These are phyloP conservation scores for Eupithecia pulchellata DNA, from an alignment of 2,888 invertebrate genomes.

Conservation along the genomic window DNA sequence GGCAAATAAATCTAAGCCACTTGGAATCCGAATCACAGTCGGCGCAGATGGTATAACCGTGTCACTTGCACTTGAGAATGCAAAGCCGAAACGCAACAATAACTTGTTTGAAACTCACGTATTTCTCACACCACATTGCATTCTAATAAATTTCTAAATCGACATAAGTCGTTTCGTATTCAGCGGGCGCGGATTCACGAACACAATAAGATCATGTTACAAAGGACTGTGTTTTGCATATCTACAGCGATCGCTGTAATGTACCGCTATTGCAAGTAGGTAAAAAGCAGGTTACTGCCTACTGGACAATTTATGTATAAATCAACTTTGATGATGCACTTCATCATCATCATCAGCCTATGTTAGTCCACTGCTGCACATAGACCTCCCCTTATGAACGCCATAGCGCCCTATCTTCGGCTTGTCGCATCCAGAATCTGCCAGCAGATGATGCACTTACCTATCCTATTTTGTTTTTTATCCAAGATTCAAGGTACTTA, in stretches of 20 bases:
- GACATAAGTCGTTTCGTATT: conserved; percentile 80
- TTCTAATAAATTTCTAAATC: conserved; percentile 84
- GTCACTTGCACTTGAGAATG: conserved; percentile 47
- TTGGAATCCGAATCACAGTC: conserved; percentile 38
- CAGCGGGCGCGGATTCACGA: conserved; percentile 54
- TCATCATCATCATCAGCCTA: too few relatives aligned
- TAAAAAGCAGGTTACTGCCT: neutral
- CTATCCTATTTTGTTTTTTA: neutral
- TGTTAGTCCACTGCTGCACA: too few relatives aligned
- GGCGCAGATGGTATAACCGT: conserved; percentile 45
- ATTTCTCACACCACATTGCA: conserved; percentile 73
- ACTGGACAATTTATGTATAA: neutral
- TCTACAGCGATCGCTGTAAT: conserved; percentile 59
- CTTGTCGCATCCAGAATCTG: too few relatives aligned
- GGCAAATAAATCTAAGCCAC: conserved; percentile 33
- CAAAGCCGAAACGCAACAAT: conserved; percentile 60
- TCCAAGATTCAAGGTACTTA: neutral
- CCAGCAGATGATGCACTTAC: too few relatives aligned
- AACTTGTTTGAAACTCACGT: conserved; percentile 50
- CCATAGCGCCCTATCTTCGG: too few relatives aligned
- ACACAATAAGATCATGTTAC: conserved; percentile 84
- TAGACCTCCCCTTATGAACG: too few relatives aligned
- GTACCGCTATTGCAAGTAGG: neutral
- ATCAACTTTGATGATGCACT: neutral
- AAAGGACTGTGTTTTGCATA: conserved; percentile 79